Evolutionary conservation across 2,888 invertebrate species (phyloP).

Genomic region (Mactromeris polynyma): DNA sequence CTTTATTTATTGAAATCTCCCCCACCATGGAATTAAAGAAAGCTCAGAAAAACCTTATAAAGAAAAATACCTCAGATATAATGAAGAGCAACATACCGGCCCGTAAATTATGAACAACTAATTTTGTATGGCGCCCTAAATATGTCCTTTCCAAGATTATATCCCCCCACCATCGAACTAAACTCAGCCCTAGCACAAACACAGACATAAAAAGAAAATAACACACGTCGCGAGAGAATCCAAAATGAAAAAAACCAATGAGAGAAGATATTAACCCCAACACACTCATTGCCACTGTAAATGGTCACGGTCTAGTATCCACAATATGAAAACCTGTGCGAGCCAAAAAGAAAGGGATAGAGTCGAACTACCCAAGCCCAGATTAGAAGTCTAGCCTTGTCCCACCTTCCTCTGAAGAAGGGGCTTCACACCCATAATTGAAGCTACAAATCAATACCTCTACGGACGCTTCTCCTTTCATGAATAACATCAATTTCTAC

Average conservation of each 20-base stretch:
- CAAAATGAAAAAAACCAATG: not conserved
- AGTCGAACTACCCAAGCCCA: constrained; percentile 52
- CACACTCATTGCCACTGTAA: not conserved
- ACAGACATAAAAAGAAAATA: not conserved
- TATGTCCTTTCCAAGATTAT: constrained; percentile 90
- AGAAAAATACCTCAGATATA: constrained; percentile 91
- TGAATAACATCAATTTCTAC: constrained; percentile 90
- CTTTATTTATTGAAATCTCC: constrained; percentile 88
- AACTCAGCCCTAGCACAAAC: not conserved
- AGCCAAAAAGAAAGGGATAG: constrained; percentile 62
- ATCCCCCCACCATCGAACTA: constrained; percentile 80
- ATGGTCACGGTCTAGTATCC: constrained; percentile 15
- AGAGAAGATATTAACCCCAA: not conserved
- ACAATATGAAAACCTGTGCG: constrained; percentile 32
- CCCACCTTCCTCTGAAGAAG: not conserved
- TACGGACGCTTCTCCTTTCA: constrained; percentile 11
- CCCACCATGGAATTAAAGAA: constrained; percentile 89
- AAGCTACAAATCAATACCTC: constrained; percentile 27
- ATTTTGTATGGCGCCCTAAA: constrained; percentile 90
- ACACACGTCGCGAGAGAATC: not conserved
- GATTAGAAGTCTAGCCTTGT: not conserved
- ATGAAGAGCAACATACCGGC: constrained; percentile 93
- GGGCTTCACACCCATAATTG: constrained; percentile 22
- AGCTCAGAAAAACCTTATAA: constrained; percentile 90
- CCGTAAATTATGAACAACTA: constrained; percentile 90